Evolutionary conservation across 2,888 invertebrate species (phyloP).

Genomic region (Yponomeuta sedellus): DNA sequence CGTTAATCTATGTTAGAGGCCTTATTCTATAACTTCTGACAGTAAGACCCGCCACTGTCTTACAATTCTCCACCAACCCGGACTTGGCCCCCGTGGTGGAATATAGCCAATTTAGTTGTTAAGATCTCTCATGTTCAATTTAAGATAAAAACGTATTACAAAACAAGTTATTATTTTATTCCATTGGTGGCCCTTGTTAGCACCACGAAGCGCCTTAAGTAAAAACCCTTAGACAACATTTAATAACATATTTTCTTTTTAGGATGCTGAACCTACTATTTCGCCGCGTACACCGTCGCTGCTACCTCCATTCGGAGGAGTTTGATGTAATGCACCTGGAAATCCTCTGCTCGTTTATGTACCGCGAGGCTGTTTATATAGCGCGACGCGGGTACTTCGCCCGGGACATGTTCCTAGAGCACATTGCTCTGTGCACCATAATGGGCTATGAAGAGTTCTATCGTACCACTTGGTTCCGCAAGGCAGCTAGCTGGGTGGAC

Average conservation of each 20-base stretch:
- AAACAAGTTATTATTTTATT: too few relatives aligned
- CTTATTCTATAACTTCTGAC: too few relatives aligned
- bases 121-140: too few relatives aligned
- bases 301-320: conserved; percentile 19
- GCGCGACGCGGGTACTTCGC: conserved; percentile 32
- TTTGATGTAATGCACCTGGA: conserved; percentile 18
- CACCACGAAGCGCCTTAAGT: too few relatives aligned
- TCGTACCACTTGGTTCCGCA: conserved; percentile 32
- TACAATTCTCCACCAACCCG: too few relatives aligned
- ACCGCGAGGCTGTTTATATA: conserved; percentile 34
- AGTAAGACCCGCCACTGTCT: too few relatives aligned
- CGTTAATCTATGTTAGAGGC: too few relatives aligned
- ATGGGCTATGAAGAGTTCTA: conserved; percentile 32
- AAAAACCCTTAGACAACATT: background rate
- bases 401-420: conserved; percentile 33
- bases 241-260: background rate
- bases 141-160: too few relatives aligned
- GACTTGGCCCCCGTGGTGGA: too few relatives aligned
- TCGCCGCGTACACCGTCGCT: conserved; percentile 17
- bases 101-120: too few relatives aligned
- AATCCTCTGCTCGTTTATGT: conserved; percentile 32
- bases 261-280: background rate
- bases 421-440: conserved; percentile 27
- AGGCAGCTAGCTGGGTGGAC: conserved; percentile 34
- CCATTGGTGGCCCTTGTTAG: too few relatives aligned